These are phyloP conservation scores for Pseudopodoces humilis DNA, from an alignment of 2,113 vertebrate genomes.

Conservation along the genomic window DNA sequence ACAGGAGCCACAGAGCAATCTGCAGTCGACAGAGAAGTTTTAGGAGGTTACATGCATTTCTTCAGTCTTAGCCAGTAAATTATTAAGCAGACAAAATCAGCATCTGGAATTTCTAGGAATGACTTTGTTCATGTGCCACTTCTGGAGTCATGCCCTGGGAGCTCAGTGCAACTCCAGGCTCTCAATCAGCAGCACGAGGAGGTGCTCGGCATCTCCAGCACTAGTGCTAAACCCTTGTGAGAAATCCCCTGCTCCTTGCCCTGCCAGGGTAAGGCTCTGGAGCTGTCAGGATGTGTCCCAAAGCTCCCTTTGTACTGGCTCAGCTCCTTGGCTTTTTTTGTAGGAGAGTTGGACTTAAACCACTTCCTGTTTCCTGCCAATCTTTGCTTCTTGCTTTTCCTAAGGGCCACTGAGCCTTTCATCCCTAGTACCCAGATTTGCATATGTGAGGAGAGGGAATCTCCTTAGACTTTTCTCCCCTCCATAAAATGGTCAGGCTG, in stretches of 20 bases:
- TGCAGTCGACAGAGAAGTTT: background rate
- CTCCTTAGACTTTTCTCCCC: accelerated
- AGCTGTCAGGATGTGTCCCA: background rate
- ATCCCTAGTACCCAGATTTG: background rate
- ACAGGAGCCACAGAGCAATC: background rate
- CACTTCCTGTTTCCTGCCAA: background rate
- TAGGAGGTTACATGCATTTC: background rate
- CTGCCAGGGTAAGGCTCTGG: background rate
- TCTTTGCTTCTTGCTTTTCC: background rate
- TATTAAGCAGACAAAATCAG: background rate
- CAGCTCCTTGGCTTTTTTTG: background rate
- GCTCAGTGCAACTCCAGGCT: background rate
- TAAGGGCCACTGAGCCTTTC: background rate
- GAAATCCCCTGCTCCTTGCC: background rate
- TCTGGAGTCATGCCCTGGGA: background rate
- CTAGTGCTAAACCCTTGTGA: background rate
- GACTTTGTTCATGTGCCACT: background rate
- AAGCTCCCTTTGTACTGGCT: background rate
- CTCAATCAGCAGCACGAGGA: accelerated
- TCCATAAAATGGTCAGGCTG: background rate
- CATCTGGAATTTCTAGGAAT: background rate
- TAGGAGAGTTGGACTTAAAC: background rate
- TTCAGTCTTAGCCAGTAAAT: background rate
- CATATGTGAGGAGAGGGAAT: background rate
- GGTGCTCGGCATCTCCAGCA: background rate